A percentile compares a stretch with the other conserved stretches of the same genome.
These are phyloP conservation scores for Vesta saturnalis DNA, from an alignment of 2,888 invertebrate species.

Conservation along the genomic window DNA sequence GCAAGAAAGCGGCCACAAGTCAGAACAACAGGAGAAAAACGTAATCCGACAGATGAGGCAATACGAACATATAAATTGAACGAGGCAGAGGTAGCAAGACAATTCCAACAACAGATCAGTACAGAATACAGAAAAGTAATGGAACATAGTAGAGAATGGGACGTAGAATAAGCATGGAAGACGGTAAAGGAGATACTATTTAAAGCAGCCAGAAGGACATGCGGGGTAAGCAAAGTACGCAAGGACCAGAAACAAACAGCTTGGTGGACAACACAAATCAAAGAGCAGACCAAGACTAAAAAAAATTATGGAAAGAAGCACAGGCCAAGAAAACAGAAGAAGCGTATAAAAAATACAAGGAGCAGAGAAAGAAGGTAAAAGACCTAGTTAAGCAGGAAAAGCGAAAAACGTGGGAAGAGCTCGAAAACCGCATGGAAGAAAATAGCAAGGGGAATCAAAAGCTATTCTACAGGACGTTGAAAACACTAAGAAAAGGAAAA, in stretches of 20 bases:
- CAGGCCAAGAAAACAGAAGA: background rate
- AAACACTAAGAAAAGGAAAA: background rate
- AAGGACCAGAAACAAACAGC: no score
- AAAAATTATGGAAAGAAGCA: background rate
- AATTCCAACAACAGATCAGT: no score
- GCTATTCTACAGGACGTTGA: no score
- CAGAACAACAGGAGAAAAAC: background rate
- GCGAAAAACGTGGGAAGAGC: no score
- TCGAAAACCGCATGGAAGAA: background rate
- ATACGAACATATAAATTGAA: constrained; percentile 11
- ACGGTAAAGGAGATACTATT: constrained; percentile 7
- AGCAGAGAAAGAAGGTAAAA: background rate
- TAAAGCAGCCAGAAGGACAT: constrained; percentile 1
- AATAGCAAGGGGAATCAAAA: no score
- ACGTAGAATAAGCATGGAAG: constrained; percentile 4
- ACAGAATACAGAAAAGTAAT: no score
- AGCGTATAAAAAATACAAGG: background rate
- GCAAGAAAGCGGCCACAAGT: background rate
- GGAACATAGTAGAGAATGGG: constrained; percentile 3
- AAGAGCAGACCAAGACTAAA: background rate
- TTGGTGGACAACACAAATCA: no score
- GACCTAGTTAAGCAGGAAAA: no score
- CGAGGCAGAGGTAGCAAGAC: background rate
- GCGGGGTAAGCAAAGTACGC: background rate
- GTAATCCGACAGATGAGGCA: background rate